Evolutionary conservation across 2,888 invertebrate genomes (phyloP).

Genomic region (Boloria euphrosyne): DNA sequence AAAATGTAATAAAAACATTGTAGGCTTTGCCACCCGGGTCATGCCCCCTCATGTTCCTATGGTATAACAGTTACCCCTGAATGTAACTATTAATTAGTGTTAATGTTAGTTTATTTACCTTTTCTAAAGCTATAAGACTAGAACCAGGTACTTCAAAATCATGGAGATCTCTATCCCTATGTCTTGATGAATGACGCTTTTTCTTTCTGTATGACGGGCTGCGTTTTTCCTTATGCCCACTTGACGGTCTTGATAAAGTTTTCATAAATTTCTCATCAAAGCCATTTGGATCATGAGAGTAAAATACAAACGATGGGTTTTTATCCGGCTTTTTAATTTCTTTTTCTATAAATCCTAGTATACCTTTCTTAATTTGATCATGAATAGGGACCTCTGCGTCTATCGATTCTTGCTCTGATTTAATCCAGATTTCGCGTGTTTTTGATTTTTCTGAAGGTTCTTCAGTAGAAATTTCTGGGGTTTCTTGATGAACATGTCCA

Average conservation of each 20-base stretch:
- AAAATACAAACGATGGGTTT: conserved; percentile 76
- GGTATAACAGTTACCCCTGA: too few species aligned
- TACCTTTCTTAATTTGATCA: conserved; percentile 78
- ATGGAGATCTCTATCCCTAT: conserved; percentile 72
- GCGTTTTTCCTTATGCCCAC: conserved; percentile 75
- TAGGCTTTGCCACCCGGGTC: too few species aligned
- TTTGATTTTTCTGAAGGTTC: conserved; percentile 61
- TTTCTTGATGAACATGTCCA: conserved; percentile 57
- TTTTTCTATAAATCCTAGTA: conserved; percentile 77
- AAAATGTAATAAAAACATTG: too few species aligned
- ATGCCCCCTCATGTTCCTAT: too few species aligned
- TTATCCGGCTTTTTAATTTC: conserved; percentile 78
- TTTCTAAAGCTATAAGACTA: conserved; percentile 78
- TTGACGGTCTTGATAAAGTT: conserved; percentile 70
- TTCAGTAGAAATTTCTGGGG: conserved; percentile 45
- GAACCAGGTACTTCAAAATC: conserved; percentile 79
- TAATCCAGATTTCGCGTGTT: conserved; percentile 71
- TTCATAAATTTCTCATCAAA: conserved; percentile 76
- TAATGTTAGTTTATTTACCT: conserved; percentile 49
- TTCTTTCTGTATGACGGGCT: conserved; percentile 77
- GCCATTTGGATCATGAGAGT: conserved; percentile 76
- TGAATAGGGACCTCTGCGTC: conserved; percentile 83
- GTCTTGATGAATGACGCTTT: conserved; percentile 73
- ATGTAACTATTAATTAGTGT: too few species aligned
- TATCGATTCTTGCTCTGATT: conserved; percentile 79